These are phyloP conservation scores for Gnatocerus cornutus DNA, from an alignment of 2,888 invertebrate genomes.

Conservation along the genomic window DNA sequence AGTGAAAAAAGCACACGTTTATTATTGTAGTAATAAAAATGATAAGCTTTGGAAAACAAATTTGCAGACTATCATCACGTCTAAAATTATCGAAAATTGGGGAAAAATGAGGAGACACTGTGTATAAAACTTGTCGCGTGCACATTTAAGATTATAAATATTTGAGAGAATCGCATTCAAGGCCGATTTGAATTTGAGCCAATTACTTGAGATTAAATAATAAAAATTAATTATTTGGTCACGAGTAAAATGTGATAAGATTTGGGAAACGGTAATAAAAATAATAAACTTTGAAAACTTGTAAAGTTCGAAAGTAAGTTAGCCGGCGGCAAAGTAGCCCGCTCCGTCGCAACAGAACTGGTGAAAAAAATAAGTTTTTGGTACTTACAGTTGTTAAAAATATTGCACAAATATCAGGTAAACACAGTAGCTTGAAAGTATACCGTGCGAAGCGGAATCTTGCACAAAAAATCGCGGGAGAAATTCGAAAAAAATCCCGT, in stretches of 20 bases:
- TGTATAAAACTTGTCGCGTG: conserved; percentile 18
- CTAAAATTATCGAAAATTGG: background rate
- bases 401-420: conserved; percentile 56
- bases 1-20: background rate
- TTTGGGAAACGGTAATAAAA: too few relatives aligned
- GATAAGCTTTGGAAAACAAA: background rate
- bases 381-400: conserved; percentile 54
- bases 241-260: too few relatives aligned
- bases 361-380: background rate
- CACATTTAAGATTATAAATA: conserved; percentile 9
- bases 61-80: background rate
- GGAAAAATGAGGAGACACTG: background rate
- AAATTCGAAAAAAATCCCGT: conserved; percentile 5
- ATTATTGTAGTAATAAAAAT: background rate
- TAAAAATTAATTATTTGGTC: background rate
- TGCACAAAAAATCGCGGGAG: conserved; percentile 9
- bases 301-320: background rate
- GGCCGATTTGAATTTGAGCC: background rate
- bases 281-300: too few relatives aligned
- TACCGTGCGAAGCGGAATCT: background rate
- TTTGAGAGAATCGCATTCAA: background rate
- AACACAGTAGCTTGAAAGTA: conserved; percentile 50
- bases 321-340: background rate
- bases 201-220: conserved; percentile 3
- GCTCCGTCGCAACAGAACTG: background rate